phyloP scores from a whole-genome alignment of 1,140 invertebrate species.

The fruit fly (Drosophila melanogaster) region DNA sequence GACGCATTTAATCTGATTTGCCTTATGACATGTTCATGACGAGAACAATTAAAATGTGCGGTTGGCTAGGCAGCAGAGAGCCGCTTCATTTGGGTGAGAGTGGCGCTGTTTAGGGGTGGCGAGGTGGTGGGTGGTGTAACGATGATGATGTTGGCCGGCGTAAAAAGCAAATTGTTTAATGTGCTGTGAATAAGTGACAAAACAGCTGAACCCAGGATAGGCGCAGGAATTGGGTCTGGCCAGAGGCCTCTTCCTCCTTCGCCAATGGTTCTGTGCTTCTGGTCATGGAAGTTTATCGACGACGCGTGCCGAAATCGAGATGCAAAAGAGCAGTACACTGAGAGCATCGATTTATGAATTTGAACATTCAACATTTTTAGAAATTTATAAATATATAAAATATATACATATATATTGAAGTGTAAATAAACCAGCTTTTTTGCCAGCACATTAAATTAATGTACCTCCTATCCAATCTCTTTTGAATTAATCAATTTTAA shows the following conservation, averaged over 20 bases:
- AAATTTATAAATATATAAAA: too few species aligned
- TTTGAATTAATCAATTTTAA: not conserved
- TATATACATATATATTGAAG: too few species aligned
- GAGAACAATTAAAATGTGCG: slow-evolving; percentile 83
- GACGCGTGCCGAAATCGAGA: slow-evolving; percentile 45
- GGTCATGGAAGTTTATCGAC: slow-evolving; percentile 69
- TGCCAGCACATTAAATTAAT: too few species aligned
- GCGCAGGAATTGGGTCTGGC: slow-evolving; percentile 12
- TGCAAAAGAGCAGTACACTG: slow-evolving; percentile 8
- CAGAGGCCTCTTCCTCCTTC: slow-evolving; percentile 30
- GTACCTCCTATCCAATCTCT: too few species aligned
- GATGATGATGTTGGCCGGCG: slow-evolving; percentile 69
- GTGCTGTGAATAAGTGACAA: slow-evolving; percentile 83
- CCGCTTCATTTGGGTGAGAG: not conserved
- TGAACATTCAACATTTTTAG: too few species aligned
- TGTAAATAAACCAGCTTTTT: too few species aligned
- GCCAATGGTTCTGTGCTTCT: slow-evolving; percentile 33
- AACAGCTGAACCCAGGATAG: slow-evolving; percentile 68
- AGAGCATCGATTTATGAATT: not conserved
- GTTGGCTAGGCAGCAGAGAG: slow-evolving; percentile 74
- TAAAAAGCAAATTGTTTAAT: slow-evolving; percentile 83
- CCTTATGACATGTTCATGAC: slow-evolving; percentile 83
- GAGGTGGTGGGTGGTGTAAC: slow-evolving; percentile 3
- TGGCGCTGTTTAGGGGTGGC: slow-evolving; percentile 1
- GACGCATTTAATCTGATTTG: slow-evolving; percentile 83